Conservation (phyloP, 2,113 vertebrate genomes). For the Ictalurus punctatus region DNA sequence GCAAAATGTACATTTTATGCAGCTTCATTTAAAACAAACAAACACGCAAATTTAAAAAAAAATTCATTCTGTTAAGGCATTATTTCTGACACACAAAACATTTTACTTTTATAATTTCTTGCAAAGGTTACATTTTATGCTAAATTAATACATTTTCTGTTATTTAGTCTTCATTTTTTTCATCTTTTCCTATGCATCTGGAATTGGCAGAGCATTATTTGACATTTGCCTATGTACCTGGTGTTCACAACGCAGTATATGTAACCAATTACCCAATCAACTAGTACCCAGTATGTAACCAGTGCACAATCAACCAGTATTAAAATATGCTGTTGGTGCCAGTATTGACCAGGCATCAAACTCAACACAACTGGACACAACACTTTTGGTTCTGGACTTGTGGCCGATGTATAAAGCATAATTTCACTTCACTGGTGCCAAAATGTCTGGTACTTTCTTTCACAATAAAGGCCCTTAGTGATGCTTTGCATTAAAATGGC, state of each 20-base stretch:
- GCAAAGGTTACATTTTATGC: not conserved
- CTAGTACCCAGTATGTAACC: not conserved
- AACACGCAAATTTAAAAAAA: not conserved
- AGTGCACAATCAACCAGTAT: not conserved
- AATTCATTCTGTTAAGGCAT: no score
- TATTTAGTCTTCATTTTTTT: not conserved
- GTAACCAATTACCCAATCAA: not conserved
- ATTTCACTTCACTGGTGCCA: not conserved
- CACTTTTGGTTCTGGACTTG: not conserved
- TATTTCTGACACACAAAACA: no score
- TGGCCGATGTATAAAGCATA: not conserved
- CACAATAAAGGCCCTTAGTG: not conserved
- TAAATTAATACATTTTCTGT: not conserved
- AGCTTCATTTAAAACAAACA: not conserved
- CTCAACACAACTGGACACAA: not conserved
- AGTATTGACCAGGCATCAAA: not conserved
- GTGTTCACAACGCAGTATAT: not conserved
- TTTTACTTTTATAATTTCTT: not conserved
- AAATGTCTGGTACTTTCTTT: not conserved
- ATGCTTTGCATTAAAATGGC: slow-evolving; percentile 8
- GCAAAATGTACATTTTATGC: no score
- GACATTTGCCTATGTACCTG: not conserved
- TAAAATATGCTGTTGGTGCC: not conserved
- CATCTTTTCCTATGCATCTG: not conserved
- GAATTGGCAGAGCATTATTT: no score